phyloP scores from a whole-genome alignment of 2,113 vertebrate species.

The Toxotes chatareus region DNA sequence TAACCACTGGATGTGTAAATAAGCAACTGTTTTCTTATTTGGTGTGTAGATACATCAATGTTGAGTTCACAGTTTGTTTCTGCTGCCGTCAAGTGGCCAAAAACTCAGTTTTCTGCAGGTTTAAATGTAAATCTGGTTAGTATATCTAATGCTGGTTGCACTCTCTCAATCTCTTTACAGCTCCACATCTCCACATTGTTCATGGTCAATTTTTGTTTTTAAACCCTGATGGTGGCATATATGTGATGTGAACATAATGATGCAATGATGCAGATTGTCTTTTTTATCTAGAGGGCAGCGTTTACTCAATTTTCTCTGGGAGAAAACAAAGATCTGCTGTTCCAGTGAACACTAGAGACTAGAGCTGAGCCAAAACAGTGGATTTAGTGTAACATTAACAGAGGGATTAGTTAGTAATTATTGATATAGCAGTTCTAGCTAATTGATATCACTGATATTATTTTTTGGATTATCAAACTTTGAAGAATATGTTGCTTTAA shows the following conservation, averaged over 20 bases:
- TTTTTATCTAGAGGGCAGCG: background rate
- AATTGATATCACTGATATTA: background rate
- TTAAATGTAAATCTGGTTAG: too few relatives aligned
- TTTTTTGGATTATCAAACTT: background rate
- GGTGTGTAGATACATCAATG: too few relatives aligned
- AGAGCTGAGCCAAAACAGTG: background rate
- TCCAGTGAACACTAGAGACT: background rate
- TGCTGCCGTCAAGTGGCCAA: too few relatives aligned
- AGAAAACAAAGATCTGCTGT: background rate
- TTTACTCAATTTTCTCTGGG: background rate
- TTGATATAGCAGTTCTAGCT: background rate
- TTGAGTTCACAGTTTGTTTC: too few relatives aligned
- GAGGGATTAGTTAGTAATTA: background rate
- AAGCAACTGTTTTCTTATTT: background rate
- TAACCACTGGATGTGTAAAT: background rate
- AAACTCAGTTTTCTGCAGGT: too few relatives aligned
- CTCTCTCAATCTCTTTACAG: background rate
- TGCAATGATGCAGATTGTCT: background rate
- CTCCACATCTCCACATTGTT: background rate
- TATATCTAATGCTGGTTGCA: too few relatives aligned
- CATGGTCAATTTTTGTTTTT: background rate
- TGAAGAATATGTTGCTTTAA: background rate
- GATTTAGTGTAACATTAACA: background rate
- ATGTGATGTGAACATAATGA: background rate
- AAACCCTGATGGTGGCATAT: background rate